These are phyloP conservation scores for Drosophila saltans DNA, from an alignment of 1,140 invertebrate genomes.

Conservation along the genomic window DNA sequence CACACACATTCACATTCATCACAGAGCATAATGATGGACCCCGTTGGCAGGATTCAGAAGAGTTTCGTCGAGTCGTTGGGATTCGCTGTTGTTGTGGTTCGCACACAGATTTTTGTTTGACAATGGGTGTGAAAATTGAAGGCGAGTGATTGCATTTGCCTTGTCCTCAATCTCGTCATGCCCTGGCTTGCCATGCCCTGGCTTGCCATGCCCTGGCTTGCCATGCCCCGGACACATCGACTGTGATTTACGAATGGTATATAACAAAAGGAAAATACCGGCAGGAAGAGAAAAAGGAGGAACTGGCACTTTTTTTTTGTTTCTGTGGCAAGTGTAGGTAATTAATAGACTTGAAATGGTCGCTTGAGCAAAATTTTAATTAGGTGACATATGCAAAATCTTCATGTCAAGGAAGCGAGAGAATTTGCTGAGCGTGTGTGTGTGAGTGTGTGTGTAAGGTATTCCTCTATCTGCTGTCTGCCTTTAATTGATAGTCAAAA, in stretches of 20 bases:
- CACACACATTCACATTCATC: constrained; percentile 54
- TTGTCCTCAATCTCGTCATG: constrained; percentile 16
- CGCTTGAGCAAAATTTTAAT: constrained; percentile 77
- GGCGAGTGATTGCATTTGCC: constrained; percentile 77
- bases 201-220: background rate
- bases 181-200: background rate
- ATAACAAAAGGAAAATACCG: constrained; percentile 43
- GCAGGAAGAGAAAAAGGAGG: too few species aligned
- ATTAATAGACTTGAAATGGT: constrained; percentile 81
- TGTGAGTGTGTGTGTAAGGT: constrained; percentile 2
- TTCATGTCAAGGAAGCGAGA: constrained; percentile 16
- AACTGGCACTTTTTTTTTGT: constrained; percentile 19
- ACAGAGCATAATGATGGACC: constrained; percentile 64
- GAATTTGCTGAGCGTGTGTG: background rate
- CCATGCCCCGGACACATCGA: background rate
- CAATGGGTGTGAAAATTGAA: constrained; percentile 81
- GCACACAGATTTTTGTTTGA: constrained; percentile 76
- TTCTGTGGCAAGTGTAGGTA: constrained; percentile 56
- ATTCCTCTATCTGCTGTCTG: constrained; percentile 33
- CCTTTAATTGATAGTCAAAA: constrained; percentile 75
- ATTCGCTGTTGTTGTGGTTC: constrained; percentile 39
- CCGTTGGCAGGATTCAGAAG: constrained; percentile 28
- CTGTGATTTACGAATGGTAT: constrained; percentile 43
- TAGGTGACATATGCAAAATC: constrained; percentile 76
- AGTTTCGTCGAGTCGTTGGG: background rate